These are phyloP conservation scores for Protomyctophum bolini DNA, from an alignment of 2,113 vertebrate species.

Conservation along the genomic window DNA sequence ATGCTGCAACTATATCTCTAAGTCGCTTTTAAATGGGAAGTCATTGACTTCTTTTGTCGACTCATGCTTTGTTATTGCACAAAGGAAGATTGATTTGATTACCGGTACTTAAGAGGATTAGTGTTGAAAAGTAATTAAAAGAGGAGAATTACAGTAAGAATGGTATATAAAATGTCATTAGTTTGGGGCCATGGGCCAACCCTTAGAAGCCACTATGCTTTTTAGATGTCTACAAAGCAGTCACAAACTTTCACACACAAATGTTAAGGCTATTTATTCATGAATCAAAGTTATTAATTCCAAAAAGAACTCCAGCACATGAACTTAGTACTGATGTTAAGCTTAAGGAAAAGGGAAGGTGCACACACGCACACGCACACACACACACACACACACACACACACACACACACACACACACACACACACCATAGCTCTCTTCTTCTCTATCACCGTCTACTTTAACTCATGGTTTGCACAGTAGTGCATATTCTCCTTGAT, in stretches of 20 bases:
- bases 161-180: no score
- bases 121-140: no score
- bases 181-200: no score
- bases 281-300: not conserved
- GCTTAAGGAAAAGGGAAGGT: not conserved
- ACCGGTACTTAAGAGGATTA: not conserved
- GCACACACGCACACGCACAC: not conserved
- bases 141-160: no score
- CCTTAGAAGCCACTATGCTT: no score
- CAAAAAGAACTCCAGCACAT: slow-evolving; percentile 9
- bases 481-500: no score
- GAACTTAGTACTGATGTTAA: not conserved
- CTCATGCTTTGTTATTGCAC: not conserved
- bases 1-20: no score
- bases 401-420: not conserved
- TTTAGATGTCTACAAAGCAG: not conserved
- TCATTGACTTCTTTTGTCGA: no score
- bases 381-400: slow-evolving; percentile 6
- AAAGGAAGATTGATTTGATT: not conserved
- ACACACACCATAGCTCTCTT: not conserved
- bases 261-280: slow-evolving; percentile 9
- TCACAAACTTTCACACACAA: not conserved
- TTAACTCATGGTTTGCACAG: no score
- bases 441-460: no score
- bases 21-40: no score